Evolutionary conservation across 1,140 invertebrate genomes (phyloP), one percentile per base, ranked within the genome.

Genomic region (Papilio glaucus): DNA sequence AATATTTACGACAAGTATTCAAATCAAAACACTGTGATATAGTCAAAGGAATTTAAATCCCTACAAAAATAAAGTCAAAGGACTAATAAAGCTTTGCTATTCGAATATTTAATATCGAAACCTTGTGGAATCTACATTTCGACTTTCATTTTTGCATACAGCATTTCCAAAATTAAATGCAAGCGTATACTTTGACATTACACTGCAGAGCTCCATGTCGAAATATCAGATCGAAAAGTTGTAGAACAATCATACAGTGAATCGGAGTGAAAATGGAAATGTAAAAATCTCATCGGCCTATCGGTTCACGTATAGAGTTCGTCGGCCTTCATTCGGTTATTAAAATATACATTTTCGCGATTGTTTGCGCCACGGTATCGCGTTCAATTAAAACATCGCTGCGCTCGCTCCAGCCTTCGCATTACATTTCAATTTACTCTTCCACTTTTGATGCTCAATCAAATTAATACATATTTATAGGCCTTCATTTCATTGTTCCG

Each of bases 341-440:
- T 75, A 68, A 72, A 75, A 73, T 73, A 72, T 72, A 75, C 71
- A 75, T 75, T 75, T 75, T 29, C 26, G 13, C 67, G 37, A 49
- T 49, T 69, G 67, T 69, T 53, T 68, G 63, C 39, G 12, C 63
- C 41, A 29, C 63, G 63, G 39, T 68, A 45, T 68, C 39, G 24
- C 37, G 63, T 68, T 68, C 63, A 68, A 68, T 68, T 68, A 68
- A 68, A 67, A 67, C 63, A 45, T 26, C 21, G 63, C 18, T 21
- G 63, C 62, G 62, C 12, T 45, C 62, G 15, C 62, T 9, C 37
- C 24, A 24, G 8, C 21, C 39, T 45, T 26, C 9, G 12, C 39
- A 45, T 68, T 68, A 68, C 63, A 68, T 68, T 68, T 68, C 63
- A 68, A 68, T 68, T 45, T 68, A 68, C 26, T 45, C 63, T 13